phyloP scores from a whole-genome alignment of 2,888 invertebrate species.

The Kryphioiulus occultus region DNA sequence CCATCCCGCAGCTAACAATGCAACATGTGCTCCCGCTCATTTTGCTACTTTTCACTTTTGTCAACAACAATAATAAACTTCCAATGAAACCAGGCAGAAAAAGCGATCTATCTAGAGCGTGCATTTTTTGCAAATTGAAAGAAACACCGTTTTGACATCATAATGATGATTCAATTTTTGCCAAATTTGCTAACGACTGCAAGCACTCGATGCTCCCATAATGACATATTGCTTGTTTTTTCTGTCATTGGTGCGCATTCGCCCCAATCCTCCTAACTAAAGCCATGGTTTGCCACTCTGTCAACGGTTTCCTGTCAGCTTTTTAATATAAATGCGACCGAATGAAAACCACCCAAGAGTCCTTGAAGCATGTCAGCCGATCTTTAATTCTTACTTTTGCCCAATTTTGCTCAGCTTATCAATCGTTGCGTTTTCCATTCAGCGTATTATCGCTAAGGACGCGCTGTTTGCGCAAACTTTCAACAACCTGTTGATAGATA shows the following conservation, averaged over 20 bases:
- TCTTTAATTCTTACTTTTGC: constrained; percentile 43
- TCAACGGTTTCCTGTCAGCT: constrained; percentile 39
- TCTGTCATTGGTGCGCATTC: not conserved
- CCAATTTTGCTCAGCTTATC: constrained; percentile 8
- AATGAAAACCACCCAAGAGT: not conserved
- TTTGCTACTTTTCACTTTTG: not conserved
- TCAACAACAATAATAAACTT: not conserved
- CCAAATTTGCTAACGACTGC: constrained; percentile 31
- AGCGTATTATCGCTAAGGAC: not conserved
- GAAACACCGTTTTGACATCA: not conserved
- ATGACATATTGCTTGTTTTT: constrained; percentile 44
- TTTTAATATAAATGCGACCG: constrained; percentile 4
- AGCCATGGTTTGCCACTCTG: constrained; percentile 36
- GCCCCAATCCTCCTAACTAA: constrained; percentile 39
- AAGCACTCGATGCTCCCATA: not conserved
- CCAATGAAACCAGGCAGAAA: not conserved
- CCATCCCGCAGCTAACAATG: not conserved
- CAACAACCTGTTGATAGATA: constrained; percentile 38
- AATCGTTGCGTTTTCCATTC: constrained; percentile 2
- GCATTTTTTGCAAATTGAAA: constrained; percentile 1
- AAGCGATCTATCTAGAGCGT: not conserved
- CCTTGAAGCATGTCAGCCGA: constrained; percentile 17
- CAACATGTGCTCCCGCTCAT: not conserved
- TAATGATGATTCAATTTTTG: constrained; percentile 29
- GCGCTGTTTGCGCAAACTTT: constrained; percentile 8